phyloP scores from a whole-genome alignment of 2,888 invertebrate species.

The Aleiodes testaceus region DNA sequence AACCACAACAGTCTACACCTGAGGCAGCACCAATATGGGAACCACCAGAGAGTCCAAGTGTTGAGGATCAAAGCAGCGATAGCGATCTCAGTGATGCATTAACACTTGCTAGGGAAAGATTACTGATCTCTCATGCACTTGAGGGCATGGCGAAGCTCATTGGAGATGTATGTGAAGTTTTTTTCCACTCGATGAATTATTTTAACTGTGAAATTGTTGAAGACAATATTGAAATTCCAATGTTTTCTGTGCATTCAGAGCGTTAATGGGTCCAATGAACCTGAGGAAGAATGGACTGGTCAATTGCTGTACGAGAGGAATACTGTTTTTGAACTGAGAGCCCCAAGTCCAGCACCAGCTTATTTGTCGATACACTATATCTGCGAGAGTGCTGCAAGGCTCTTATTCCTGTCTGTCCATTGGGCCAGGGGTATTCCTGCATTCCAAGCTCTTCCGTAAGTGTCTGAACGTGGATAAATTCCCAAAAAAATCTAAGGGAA shows the following conservation, averaged over 20 bases:
- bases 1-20: slow-evolving; percentile 63
- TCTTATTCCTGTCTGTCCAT: slow-evolving; percentile 91
- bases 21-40: slow-evolving; percentile 64
- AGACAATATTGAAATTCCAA: neutral
- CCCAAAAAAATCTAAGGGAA: no score
- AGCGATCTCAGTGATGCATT: slow-evolving; percentile 78
- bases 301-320: slow-evolving; percentile 82
- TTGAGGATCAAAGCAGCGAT: slow-evolving; percentile 77
- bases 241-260: slow-evolving; percentile 42
- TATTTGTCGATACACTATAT: slow-evolving; percentile 95
- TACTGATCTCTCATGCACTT: slow-evolving; percentile 81
- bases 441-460: slow-evolving; percentile 85
- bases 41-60: slow-evolving; percentile 72
- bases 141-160: slow-evolving; percentile 80
- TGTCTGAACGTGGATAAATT: slow-evolving; percentile 24
- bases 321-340: slow-evolving; percentile 84
- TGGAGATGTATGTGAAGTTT: slow-evolving; percentile 66
- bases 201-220: neutral
- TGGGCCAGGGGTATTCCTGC: slow-evolving; percentile 91
- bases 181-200: slow-evolving; percentile 11
- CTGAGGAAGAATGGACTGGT: slow-evolving; percentile 75
- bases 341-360: slow-evolving; percentile 86
- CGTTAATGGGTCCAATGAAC: slow-evolving; percentile 69
- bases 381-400: slow-evolving; percentile 94
- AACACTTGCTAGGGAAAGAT: slow-evolving; percentile 78